Base-by-base conservation (phyloP, 2,888 invertebrate species). In the Lepetodrilus schrolli region DNA sequence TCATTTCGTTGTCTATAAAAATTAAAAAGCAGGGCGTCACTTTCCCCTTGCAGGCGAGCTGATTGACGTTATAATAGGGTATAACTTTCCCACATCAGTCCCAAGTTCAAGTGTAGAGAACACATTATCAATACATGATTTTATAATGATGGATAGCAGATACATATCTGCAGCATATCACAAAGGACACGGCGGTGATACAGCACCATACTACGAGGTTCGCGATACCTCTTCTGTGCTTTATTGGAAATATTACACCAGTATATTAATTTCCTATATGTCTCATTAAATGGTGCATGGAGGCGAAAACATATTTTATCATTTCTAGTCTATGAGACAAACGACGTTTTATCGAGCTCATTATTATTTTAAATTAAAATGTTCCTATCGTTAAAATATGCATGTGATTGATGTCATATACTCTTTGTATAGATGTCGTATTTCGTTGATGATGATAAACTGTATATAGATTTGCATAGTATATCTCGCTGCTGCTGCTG, bases 341-440 rank as follows among this genome's bases (percentile, higher is more conserved):
- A 23, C 10, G 26, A 26, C 51, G 51, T 26, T 21, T 51, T 58
- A 58, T 58, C 58, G 17, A 5, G 17, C 34, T 26, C 58, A 30
- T 58, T 58, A 58, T 58, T 34, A 30, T 34, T 58, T 30, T 30
- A 30, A 26, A 58, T 58, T 58, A 58, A 58, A 34, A 34, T 58
- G 58, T 58, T 58, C 58, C 7, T 17, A 13, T 58, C 30, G 26
- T 58, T 58, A 26, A 58, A 58, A 58, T 58, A 58, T 58, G 58
- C 30, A 58, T 58, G 30, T 30, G 26, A 23, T 30, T 30, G n/a
- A 21, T 30, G 10, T 58, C 7, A 58, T 30, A 58, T 58, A 30
- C 58, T 30, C 34, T 58, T 58, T 30, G 13, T 34, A 58, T 34
- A n/a, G 58, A 21, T 58, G n/a, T 23, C 34, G 17, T 10, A 58